These are phyloP conservation scores for Amazona guildingii DNA, from an alignment of 2,113 vertebrate species.

Conservation along the genomic window DNA sequence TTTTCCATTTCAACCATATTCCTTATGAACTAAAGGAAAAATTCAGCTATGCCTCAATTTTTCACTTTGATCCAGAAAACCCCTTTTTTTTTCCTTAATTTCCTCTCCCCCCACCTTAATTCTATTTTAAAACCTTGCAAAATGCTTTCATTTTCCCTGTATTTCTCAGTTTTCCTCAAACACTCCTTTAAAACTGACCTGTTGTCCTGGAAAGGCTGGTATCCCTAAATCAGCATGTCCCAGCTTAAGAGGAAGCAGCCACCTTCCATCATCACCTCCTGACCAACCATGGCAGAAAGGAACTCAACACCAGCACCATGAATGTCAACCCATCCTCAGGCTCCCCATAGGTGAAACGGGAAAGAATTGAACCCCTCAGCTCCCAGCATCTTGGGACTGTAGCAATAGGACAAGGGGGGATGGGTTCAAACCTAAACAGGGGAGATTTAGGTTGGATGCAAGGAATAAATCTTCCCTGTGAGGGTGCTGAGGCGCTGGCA, in stretches of 20 bases:
- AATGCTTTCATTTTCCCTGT: background rate
- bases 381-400: background rate
- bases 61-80: background rate
- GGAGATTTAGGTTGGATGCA: background rate
- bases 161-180: background rate
- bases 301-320: accelerated
- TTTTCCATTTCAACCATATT: background rate
- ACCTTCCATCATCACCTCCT: background rate
- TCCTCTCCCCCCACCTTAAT: background rate
- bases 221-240: background rate
- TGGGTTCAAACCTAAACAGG: background rate
- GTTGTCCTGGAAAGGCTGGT: background rate
- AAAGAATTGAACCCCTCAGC: background rate
- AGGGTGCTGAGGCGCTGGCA: background rate
- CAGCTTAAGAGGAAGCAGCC: background rate
- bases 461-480: background rate
- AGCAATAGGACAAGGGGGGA: background rate
- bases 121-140: background rate
- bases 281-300: accelerated
- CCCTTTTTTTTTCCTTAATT: background rate
- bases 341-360: accelerated
- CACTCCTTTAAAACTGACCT: background rate
- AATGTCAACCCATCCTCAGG: background rate
- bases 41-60: background rate
- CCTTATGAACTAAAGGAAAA: background rate